Evolutionary conservation across 1,140 invertebrate species (phyloP).

Genomic region (Microplitis demolitor): DNA sequence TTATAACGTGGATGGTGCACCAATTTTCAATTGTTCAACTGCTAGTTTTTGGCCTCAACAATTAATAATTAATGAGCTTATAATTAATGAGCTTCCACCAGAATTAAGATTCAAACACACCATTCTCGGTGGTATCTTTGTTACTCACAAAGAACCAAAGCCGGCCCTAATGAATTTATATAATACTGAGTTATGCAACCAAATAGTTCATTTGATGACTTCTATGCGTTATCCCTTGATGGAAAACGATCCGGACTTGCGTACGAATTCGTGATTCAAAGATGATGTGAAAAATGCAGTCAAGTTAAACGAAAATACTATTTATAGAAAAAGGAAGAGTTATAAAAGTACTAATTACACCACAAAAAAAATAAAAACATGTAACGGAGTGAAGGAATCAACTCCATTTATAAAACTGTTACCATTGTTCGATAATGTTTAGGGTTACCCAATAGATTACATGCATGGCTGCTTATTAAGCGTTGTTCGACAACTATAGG

Average conservation of each 20-base stretch:
- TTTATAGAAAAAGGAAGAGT: too few species aligned
- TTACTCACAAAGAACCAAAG: neutral
- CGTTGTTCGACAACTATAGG: neutral
- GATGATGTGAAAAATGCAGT: too few species aligned
- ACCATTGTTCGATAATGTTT: neutral
- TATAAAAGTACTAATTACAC: too few species aligned
- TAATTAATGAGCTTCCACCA: conserved; percentile 1
- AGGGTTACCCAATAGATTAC: neutral
- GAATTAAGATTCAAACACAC: neutral
- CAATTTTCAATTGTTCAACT: conserved; percentile 2
- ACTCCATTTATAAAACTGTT: conserved; percentile 2
- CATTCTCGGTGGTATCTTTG: conserved; percentile 1
- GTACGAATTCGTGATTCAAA: too few species aligned
- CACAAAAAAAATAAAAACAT: too few species aligned
- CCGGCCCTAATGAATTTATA: too few species aligned
- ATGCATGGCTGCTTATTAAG: neutral
- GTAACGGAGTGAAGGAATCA: neutral
- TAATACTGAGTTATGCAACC: too few species aligned
- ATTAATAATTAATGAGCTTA: neutral
- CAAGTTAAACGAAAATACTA: too few species aligned
- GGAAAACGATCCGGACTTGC: too few species aligned
- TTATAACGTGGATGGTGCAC: neutral
- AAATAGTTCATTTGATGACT: too few species aligned
- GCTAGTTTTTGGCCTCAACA: conserved; percentile 16
- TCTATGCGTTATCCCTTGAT: too few species aligned